These are phyloP conservation scores for Helobdella robusta DNA, from an alignment of 2,888 invertebrate genomes.

Conservation along the genomic window DNA sequence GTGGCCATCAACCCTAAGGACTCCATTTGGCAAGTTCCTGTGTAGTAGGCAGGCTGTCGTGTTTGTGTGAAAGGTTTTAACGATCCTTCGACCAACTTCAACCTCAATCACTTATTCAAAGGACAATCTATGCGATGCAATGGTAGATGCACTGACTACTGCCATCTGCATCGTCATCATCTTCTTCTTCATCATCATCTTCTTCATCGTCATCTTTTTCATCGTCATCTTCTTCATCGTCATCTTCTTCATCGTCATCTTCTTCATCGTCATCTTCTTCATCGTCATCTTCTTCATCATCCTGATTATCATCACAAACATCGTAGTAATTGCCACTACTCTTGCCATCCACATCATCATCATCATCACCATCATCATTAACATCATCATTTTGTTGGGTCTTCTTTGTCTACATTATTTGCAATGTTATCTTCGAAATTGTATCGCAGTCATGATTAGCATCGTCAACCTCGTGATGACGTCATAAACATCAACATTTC, in stretches of 20 bases:
- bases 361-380: slow-evolving; percentile 8
- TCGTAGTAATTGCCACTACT: neutral
- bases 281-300: neutral
- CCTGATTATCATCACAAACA: neutral
- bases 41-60: neutral
- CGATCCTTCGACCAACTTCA: too few species aligned
- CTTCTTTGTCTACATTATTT: too few species aligned
- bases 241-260: slow-evolving; percentile 18
- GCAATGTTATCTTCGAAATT: too few species aligned
- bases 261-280: slow-evolving; percentile 24
- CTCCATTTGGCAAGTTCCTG: too few species aligned
- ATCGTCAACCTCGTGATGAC: too few species aligned
- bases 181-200: slow-evolving; percentile 23
- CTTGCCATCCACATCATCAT: neutral
- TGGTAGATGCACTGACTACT: neutral
- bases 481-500: too few species aligned
- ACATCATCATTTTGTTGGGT: slow-evolving; percentile 26
- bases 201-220: slow-evolving; percentile 24
- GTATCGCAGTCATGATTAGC: neutral
- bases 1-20: too few species aligned
- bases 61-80: neutral
- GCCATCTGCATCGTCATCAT: slow-evolving; percentile 21
- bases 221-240: slow-evolving; percentile 18
- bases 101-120: too few species aligned
- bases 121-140: too few species aligned